A percentile compares a stretch with the other conserved stretches of the same genome.
Evolutionary conservation across 2,113 vertebrate genomes (phyloP).

Genomic region (Poecilia latipinna): DNA sequence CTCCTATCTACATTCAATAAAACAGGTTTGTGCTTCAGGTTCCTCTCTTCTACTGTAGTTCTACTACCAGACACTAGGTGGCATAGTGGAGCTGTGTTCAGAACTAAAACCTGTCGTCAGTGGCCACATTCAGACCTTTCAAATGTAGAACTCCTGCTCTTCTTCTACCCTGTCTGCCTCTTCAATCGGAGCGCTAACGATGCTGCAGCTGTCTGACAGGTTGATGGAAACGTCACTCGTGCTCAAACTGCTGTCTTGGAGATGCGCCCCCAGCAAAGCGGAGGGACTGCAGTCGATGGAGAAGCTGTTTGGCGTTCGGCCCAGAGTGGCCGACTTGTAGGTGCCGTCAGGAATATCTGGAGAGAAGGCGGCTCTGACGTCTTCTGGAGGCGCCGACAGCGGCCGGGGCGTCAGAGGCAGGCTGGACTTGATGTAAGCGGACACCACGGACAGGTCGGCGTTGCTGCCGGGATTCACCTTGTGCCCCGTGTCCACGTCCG

Average conservation of each 20-base stretch:
- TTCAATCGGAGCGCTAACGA: constrained; percentile 2
- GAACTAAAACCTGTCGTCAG: background rate
- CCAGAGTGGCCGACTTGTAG: constrained; percentile 41
- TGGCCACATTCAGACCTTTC: constrained; percentile 7
- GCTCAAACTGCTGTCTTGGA: constrained; percentile 16
- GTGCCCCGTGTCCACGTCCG: constrained; percentile 91
- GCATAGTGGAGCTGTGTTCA: constrained; percentile 27
- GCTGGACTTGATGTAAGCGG: constrained; percentile 82
- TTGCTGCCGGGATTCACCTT: constrained; percentile 76
- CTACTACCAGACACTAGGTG: constrained; percentile 34
- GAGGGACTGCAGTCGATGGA: constrained; percentile 16
- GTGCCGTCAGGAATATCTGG: constrained; percentile 11
- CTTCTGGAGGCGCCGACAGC: constrained; percentile 57
- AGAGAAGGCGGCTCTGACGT: constrained; percentile 29
- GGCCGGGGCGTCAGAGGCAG: constrained; percentile 60
- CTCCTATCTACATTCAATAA: constrained; percentile 29
- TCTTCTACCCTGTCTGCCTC: constrained; percentile 33
- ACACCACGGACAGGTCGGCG: constrained; percentile 89
- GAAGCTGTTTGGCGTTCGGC: constrained; percentile 50
- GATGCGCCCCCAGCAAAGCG: constrained; percentile 7
- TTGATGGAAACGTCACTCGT: constrained; percentile 49
- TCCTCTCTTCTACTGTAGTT: constrained; percentile 9
- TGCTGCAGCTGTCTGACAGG: constrained; percentile 61
- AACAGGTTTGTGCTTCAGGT: constrained; percentile 1
- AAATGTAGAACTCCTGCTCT: constrained; percentile 87